Evolutionary conservation across 1,140 invertebrate genomes (phyloP), one percentile per base, ranked within the genome.

Genomic region (Drosophila bifasciata): DNA sequence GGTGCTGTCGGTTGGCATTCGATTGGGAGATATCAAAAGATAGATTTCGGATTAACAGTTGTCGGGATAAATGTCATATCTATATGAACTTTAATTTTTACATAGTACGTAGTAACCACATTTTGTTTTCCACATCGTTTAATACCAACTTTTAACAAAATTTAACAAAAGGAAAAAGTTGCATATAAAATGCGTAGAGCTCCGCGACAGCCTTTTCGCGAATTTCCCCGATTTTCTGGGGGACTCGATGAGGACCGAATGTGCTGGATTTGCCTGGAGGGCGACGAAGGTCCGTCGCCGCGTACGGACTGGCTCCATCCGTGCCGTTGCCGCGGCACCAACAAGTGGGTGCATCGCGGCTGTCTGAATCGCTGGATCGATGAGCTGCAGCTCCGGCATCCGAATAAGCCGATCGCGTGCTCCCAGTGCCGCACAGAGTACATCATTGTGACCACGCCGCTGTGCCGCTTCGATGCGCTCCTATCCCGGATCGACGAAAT

Each of bases 341-440:
- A 69, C 13, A 76, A 79, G 16, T 88, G 83, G 83, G 83, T 88
- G 49, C 83, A 88, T 41, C 83, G 76, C 44, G 11, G 45, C 23
- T 88, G 83, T 40, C 75, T 88, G 1, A 57, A 60, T 45, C 84
- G 84, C n/a, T 88, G 84, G 84, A 67, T 88, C 6, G 76, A 73
- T 43, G 83, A 88, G 45, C 76, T 67, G 44, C 70, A 88, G 41
- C 16, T 32, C n/a, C 16, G 40, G 1, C 48, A 63, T 3, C 79
- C 78, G 13, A 76, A 76, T 15, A 1, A 23, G 5, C 51, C 70
- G 0, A 66, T 88, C 8, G 50, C 49, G 0, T 88, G 83, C 43
- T 63, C 70, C 1, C 78, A 83, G n/a, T 88, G 83, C 48, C 75
- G 68, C 15, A 88, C 75, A 0, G 67, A 79, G 28, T 88, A 88